Evolutionary conservation across 2,113 vertebrate genomes (phyloP).

Genomic region (Centropristis striata): DNA sequence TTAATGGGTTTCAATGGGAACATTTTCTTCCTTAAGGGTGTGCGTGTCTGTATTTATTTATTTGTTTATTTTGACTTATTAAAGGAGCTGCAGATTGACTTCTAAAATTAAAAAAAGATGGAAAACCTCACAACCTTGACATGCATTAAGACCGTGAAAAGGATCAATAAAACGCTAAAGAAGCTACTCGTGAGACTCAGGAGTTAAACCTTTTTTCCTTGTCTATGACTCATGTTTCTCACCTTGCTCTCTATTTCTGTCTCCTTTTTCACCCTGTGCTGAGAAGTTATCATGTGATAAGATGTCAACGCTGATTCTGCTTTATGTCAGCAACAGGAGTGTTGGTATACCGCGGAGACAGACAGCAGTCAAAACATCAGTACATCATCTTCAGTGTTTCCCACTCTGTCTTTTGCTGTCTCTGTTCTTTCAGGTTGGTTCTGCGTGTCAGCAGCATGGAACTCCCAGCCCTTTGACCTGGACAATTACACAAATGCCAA

Average conservation of each 20-base stretch:
- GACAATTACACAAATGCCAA: conserved; percentile 96
- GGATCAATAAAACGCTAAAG: too few relatives aligned
- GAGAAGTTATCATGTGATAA: conserved; percentile 12
- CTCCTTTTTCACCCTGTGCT: background rate
- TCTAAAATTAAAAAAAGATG: too few relatives aligned
- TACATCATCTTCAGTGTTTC: conserved; percentile 6
- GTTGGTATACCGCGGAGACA: conserved; percentile 17
- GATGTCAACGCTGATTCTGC: background rate
- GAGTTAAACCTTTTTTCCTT: background rate
- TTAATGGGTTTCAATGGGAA: too few relatives aligned
- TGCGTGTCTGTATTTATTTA: too few relatives aligned
- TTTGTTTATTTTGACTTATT: too few relatives aligned
- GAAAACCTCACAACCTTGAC: too few relatives aligned
- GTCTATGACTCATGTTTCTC: conserved; percentile 33
- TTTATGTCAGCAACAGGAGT: background rate
- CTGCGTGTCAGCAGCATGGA: conserved; percentile 94
- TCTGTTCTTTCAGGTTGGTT: conserved; percentile 90
- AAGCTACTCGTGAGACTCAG: too few relatives aligned
- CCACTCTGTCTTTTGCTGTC: background rate
- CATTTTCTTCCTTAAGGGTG: too few relatives aligned
- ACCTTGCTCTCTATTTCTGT: conserved; percentile 6
- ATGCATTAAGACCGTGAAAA: too few relatives aligned
- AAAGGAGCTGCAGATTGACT: too few relatives aligned
- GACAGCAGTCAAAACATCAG: conserved; percentile 1
- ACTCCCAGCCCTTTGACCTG: conserved; percentile 92